Evolutionary conservation across 2,888 invertebrate genomes (phyloP).

Genomic region (Dryobota labecula): DNA sequence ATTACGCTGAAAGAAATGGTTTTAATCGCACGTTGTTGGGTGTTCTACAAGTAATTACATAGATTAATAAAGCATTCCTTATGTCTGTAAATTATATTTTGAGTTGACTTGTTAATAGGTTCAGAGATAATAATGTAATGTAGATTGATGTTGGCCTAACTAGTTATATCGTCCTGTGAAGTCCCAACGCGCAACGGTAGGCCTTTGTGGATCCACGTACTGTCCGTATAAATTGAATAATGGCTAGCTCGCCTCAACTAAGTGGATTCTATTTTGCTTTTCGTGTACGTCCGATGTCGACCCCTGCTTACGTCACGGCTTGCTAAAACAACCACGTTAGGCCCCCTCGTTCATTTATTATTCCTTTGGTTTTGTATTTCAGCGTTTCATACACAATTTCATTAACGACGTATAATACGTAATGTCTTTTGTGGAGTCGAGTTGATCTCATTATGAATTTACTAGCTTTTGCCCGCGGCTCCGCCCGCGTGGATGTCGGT

Average conservation of each 20-base stretch:
- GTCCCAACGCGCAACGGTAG: conserved; percentile 66
- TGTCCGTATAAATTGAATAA: conserved; percentile 86
- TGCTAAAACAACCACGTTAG: conserved; percentile 66
- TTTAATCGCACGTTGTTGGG: conserved; percentile 12
- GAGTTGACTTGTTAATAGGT: not conserved
- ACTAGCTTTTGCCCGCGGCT: no score
- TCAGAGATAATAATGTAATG: conserved; percentile 14
- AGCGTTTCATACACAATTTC: conserved; percentile 55
- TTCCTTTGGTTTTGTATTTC: conserved; percentile 61
- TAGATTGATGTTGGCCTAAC: not conserved
- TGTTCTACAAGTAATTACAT: conserved; percentile 16
- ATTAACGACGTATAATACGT: conserved; percentile 55
- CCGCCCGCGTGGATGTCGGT: no score
- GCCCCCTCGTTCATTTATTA: conserved; percentile 65
- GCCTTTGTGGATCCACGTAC: conserved; percentile 75
- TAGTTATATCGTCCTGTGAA: conserved; percentile 23
- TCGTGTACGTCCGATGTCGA: conserved; percentile 74
- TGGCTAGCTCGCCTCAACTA: conserved; percentile 81
- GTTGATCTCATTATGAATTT: conserved; percentile 55
- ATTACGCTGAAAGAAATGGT: not conserved
- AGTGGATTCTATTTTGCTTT: conserved; percentile 86
- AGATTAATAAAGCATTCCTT: conserved; percentile 3
- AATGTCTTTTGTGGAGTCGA: conserved; percentile 43
- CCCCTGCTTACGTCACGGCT: conserved; percentile 69
- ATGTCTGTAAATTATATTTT: not conserved